Evolutionary conservation across 2,888 invertebrate genomes (phyloP).

Genomic region (Stenurella melanura): DNA sequence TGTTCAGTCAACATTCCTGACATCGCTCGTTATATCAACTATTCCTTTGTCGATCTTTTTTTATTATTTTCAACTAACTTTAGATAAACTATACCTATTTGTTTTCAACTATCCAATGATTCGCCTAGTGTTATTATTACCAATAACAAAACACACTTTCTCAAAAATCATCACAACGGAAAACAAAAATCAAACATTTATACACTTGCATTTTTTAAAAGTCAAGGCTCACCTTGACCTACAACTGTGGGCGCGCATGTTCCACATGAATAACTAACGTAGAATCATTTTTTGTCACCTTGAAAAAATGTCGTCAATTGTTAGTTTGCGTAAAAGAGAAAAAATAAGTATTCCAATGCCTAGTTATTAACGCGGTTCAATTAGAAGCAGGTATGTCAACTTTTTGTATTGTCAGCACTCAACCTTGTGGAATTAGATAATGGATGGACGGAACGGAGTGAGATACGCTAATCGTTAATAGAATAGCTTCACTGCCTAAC

Average conservation of each 20-base stretch:
- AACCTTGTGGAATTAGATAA: constrained; percentile 7
- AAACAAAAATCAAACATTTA: no score
- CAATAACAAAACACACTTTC: no score
- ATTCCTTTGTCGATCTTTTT: no score
- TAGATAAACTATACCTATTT: no score
- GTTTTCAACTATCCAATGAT: no score
- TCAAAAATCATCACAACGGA: no score
- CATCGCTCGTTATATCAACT: no score
- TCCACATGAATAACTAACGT: constrained; percentile 8
- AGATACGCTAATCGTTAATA: not conserved
- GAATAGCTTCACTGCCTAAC: not conserved
- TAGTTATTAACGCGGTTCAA: constrained; percentile 15
- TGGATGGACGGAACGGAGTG: not conserved
- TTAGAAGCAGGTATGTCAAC: constrained; percentile 10
- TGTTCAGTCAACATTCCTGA: no score
- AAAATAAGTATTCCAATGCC: not conserved
- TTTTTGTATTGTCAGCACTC: not conserved
- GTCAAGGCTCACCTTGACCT: not conserved
- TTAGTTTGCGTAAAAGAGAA: constrained; percentile 18
- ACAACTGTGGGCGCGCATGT: not conserved
- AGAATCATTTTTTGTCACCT: not conserved
- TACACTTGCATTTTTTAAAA: not conserved
- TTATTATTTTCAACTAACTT: no score
- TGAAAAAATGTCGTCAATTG: constrained; percentile 13
- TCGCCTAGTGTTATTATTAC: no score